Conservation (phyloP, 2,888 invertebrate species). For the Lycophotia porphyrea region DNA sequence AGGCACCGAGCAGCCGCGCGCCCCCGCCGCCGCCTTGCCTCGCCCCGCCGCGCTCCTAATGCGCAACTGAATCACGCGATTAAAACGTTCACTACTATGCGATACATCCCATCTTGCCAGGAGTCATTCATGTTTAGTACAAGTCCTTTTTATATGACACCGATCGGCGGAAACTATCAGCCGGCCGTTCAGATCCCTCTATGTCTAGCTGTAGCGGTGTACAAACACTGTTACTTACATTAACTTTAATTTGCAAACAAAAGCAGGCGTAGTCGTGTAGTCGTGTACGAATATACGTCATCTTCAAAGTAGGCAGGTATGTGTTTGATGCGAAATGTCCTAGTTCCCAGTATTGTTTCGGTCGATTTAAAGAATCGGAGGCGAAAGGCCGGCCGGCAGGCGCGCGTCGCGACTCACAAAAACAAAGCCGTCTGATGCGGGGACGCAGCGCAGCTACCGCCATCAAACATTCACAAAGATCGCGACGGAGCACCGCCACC, state of each 20-base stretch:
- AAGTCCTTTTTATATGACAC: slow-evolving; percentile 62
- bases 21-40: slow-evolving; percentile 63
- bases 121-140: slow-evolving; percentile 73
- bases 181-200: slow-evolving; percentile 41
- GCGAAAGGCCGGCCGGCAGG: slow-evolving; percentile 76
- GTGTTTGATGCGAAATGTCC: slow-evolving; percentile 77
- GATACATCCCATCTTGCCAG: slow-evolving; percentile 72
- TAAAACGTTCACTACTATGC: slow-evolving; percentile 76
- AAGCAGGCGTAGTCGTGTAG: slow-evolving; percentile 54
- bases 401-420: slow-evolving; percentile 87
- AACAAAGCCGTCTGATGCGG: slow-evolving; percentile 83
- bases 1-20: slow-evolving; percentile 77
- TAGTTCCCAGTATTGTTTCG: slow-evolving; percentile 86
- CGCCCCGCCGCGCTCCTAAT: slow-evolving; percentile 68
- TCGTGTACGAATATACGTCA: slow-evolving; percentile 57
- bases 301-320: slow-evolving; percentile 65
- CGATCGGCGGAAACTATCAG: slow-evolving; percentile 46
- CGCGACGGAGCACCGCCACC: slow-evolving; percentile 62
- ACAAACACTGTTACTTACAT: slow-evolving; percentile 46
- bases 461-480: slow-evolving; percentile 67
- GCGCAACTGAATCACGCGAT: slow-evolving; percentile 79
- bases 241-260: slow-evolving; percentile 60
- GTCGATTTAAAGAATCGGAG: slow-evolving; percentile 81
- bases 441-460: slow-evolving; percentile 73
- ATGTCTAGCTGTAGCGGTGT: slow-evolving; percentile 31